Base-by-base conservation (phyloP, 2,797 vertebrate genomes). In the Bradypus variegatus region DNA sequence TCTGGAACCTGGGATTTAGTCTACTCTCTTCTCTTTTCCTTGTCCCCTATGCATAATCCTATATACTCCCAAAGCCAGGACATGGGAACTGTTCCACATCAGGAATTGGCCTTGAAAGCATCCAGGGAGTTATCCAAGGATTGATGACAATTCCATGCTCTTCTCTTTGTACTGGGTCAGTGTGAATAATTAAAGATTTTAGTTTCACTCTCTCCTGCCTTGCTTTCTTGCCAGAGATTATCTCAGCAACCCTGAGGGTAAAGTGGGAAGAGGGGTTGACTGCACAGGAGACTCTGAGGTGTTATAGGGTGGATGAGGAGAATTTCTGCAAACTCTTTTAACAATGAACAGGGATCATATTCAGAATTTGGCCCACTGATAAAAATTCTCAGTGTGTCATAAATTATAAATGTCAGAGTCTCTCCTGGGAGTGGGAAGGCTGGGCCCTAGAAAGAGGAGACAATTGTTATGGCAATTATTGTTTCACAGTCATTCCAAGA, bases 141-240 rank as follows among this genome's bases (percentile, higher is more conserved):
- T 1, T 12, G 11, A 15, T 2, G 14, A 9, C 15, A 2, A 1
- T 31, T 55, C 41, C 13, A 0, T 48, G 11, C 4, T 48, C 75
- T 72, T 15, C 2, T 33, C 38, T 88, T 38, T 36, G 36, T 25
- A 6, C 48, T 4, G 41, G 27, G 6, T 21, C 8, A 41, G 50
- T 38, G 48, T 25, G 45, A 41, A 36, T 69, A 21, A 23, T 19
- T 84, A 62, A n/a, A 36, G 69, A 38, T 70, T 89, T 72, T 29
- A 16, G 64, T 25, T 70, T 31, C 38, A 70, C 87, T 69, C 29
- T 41, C 33, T 88, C 29, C 77, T 45, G 19, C 80, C 12, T 0
- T 1, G 23, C 33, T 80, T 29, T 88, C 91, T 53, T 48, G 29
- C 16, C 50, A 4, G 15, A 41, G 18, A 11, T 27, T 33, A 3